Percentiles rank a stretch among this genome's conserved stretches.
Evolutionary conservation across 2,797 vertebrate genomes (phyloP).

Genomic region (Parauchenoglanis ngamensis): DNA sequence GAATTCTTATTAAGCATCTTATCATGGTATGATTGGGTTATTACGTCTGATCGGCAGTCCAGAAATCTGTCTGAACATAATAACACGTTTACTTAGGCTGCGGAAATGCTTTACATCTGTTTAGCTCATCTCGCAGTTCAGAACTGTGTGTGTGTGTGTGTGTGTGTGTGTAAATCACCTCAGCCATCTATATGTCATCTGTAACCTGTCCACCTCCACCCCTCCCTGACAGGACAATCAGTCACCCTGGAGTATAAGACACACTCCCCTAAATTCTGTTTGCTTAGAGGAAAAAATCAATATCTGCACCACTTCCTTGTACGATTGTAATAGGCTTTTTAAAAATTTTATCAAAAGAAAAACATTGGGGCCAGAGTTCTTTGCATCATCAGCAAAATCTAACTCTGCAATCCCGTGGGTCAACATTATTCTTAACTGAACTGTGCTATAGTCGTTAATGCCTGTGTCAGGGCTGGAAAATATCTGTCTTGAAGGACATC

Average conservation of each 20-base stretch:
- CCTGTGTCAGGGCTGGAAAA: not conserved
- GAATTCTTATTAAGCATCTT: constrained; percentile 14
- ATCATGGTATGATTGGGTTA: not conserved
- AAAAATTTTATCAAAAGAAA: not conserved
- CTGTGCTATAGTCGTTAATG: not conserved
- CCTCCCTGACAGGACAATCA: constrained; percentile 24
- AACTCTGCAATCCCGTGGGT: not conserved
- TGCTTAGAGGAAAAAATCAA: not conserved
- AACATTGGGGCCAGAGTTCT: not conserved
- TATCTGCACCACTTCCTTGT: not conserved
- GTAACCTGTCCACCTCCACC: constrained; percentile 41
- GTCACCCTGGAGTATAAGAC: not conserved
- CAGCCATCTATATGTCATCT: constrained; percentile 48
- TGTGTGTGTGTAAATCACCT: constrained; percentile 19
- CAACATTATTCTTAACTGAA: not conserved
- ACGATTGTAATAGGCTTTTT: not conserved
- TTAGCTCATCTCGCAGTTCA: not conserved
- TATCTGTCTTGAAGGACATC: constrained; percentile 1
- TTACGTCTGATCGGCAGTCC: not conserved
- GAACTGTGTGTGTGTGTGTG: not conserved
- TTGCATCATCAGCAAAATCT: not conserved
- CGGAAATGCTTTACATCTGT: constrained; percentile 6
- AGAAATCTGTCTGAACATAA: not conserved
- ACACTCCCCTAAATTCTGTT: not conserved
- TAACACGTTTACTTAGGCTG: not conserved